Conservation (phyloP, 2,888 invertebrate species). For the Trichogramma evanescens region DNA sequence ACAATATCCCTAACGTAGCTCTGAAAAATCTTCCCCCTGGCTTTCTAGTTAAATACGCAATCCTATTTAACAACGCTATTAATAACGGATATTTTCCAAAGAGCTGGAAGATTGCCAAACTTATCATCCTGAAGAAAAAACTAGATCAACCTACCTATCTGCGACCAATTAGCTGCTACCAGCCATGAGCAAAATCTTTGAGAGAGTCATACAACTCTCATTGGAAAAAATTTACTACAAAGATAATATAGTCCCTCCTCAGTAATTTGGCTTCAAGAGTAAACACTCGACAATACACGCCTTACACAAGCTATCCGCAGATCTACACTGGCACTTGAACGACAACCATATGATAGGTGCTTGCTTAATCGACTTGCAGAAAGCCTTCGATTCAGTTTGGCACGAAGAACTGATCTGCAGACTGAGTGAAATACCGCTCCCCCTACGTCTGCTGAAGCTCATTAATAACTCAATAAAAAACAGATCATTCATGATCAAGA, state of each 20-base stretch:
- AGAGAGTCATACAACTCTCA: constrained; percentile 19
- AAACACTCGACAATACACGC: constrained; percentile 24
- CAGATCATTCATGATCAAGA: not conserved
- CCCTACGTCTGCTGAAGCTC: not conserved
- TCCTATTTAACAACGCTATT: constrained; percentile 23
- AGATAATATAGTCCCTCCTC: constrained; percentile 18
- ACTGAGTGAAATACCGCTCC: constrained; percentile 3
- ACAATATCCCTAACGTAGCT: constrained; percentile 16
- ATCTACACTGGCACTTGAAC: constrained; percentile 10
- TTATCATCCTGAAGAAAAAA: constrained; percentile 21
- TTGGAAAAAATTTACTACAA: not conserved
- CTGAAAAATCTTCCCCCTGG: constrained; percentile 5
- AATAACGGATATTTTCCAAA: constrained; percentile 31
- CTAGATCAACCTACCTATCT: constrained; percentile 5
- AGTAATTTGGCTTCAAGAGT: constrained; percentile 23
- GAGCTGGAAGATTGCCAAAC: constrained; percentile 25
- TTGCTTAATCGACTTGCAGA: constrained; percentile 17
- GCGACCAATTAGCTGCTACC: constrained; percentile 27
- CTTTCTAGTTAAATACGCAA: not conserved
- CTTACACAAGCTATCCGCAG: constrained; percentile 14
- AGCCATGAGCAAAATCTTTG: constrained; percentile 27
- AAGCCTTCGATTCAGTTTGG: constrained; percentile 14
- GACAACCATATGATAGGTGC: constrained; percentile 10
- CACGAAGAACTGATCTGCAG: constrained; percentile 2
- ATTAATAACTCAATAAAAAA: not conserved